phyloP scores from a whole-genome alignment of 2,888 invertebrate species.

The Volucella bombylans region DNA sequence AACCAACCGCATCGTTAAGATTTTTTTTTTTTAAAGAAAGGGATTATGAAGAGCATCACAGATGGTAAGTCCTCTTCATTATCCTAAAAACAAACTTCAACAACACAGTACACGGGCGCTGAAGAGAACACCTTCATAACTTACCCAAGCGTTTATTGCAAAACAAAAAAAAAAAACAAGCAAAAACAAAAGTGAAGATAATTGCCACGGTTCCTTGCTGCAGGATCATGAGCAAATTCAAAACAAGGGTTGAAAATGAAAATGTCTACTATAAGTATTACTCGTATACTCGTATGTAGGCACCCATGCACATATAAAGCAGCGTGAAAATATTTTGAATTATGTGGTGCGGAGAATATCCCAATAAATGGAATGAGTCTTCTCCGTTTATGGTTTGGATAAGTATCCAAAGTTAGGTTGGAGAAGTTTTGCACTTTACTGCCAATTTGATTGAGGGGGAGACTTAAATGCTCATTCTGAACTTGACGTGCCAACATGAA shows the following conservation, averaged over 20 bases:
- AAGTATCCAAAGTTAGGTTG: constrained; percentile 1
- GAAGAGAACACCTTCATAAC: constrained; percentile 65
- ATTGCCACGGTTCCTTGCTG: constrained; percentile 53
- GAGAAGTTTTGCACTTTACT: background rate
- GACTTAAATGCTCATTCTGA: no score
- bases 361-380: constrained; percentile 11
- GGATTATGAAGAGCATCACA: constrained; percentile 7
- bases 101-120: constrained; percentile 37
- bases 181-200: constrained; percentile 45
- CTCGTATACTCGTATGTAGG: constrained; percentile 19
- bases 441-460: background rate
- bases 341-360: background rate
- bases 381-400: constrained; percentile 26
- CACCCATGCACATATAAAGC: background rate
- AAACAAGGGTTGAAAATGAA: constrained; percentile 62
- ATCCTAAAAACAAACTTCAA: constrained; percentile 54
- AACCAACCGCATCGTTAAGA: constrained; percentile 5
- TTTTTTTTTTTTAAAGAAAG: constrained; percentile 1
- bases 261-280: constrained; percentile 59
- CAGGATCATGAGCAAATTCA: constrained; percentile 50
- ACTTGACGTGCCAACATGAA: no score
- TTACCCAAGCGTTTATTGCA: constrained; percentile 31
- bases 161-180: no score
- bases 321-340: background rate
- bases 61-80: constrained; percentile 54